These are phyloP conservation scores for Myotis planiceps DNA, from an alignment of 2,797 vertebrate genomes.

Conservation along the genomic window DNA sequence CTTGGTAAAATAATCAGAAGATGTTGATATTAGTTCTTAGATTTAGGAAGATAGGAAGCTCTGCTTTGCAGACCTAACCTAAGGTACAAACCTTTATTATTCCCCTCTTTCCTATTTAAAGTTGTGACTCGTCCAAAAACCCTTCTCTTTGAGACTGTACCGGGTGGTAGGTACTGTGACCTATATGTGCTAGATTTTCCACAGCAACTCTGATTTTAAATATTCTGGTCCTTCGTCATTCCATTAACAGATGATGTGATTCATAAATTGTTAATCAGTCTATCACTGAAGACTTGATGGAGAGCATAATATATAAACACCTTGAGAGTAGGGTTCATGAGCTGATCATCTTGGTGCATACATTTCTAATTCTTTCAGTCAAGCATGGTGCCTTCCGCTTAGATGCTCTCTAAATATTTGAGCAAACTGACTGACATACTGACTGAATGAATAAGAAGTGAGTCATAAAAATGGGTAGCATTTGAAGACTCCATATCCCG, in stretches of 20 bases:
- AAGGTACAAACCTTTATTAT: constrained; percentile 36
- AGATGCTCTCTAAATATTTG: constrained; percentile 10
- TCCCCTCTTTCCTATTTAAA: constrained; percentile 25
- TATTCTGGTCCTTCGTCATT: not conserved
- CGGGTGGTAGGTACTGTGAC: not conserved
- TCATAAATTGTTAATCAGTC: constrained; percentile 44
- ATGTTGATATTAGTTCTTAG: constrained; percentile 63
- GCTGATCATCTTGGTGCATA: not conserved
- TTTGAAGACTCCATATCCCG: constrained; percentile 9
- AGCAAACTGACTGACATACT: not conserved
- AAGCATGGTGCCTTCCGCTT: not conserved
- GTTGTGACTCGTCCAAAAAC: not conserved
- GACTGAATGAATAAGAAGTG: not conserved
- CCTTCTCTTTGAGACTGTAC: not conserved
- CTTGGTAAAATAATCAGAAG: constrained; percentile 67
- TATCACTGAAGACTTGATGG: not conserved
- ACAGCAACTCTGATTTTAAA: constrained; percentile 11
- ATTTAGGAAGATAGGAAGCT: constrained; percentile 44
- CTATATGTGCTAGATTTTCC: not conserved
- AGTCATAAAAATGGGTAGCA: not conserved
- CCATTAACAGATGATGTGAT: constrained; percentile 24
- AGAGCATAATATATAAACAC: not conserved
- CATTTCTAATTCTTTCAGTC: not conserved
- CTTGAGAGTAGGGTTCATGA: not conserved
- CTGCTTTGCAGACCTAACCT: not conserved